These are phyloP conservation scores for Cerastoderma edule DNA, from an alignment of 2,888 invertebrate genomes.

Conservation along the genomic window DNA sequence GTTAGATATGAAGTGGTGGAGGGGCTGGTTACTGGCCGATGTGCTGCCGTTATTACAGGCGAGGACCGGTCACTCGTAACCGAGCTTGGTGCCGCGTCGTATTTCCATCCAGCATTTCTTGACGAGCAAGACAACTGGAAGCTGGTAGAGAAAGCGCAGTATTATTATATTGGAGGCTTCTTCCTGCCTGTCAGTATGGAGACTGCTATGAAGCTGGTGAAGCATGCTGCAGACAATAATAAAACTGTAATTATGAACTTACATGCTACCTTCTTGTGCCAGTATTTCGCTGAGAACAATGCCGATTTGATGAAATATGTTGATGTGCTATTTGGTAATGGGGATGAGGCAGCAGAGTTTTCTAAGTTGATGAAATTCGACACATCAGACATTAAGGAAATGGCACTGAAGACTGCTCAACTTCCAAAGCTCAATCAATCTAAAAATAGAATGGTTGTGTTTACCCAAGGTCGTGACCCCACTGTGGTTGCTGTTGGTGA, in stretches of 20 bases:
- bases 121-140: slow-evolving; percentile 89
- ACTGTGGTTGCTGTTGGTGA: slow-evolving; percentile 89
- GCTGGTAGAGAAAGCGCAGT: slow-evolving; percentile 90
- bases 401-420: slow-evolving; percentile 90
- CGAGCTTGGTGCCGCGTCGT: slow-evolving; percentile 96
- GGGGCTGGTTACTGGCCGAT: slow-evolving; percentile 92
- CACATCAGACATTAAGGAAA: slow-evolving; percentile 90
- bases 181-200: slow-evolving; percentile 97
- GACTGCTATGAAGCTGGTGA: slow-evolving; percentile 92
- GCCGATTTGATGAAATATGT: slow-evolving; percentile 93
- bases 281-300: slow-evolving; percentile 92
- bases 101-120: slow-evolving; percentile 91
- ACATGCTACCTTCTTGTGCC: slow-evolving; percentile 96
- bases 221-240: slow-evolving; percentile 89
- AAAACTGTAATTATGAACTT: slow-evolving; percentile 95
- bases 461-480: slow-evolving; percentile 95
- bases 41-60: slow-evolving; percentile 95
- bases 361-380: slow-evolving; percentile 70
- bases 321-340: slow-evolving; percentile 97
- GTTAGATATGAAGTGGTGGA: slow-evolving; percentile 92
- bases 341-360: slow-evolving; percentile 87
- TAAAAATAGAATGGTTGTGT: slow-evolving; percentile 91
- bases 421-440: slow-evolving; percentile 91
- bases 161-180: slow-evolving; percentile 96
- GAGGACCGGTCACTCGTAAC: slow-evolving; percentile 95